Evolutionary conservation across 1,140 invertebrate species (phyloP).

Genomic region (Aphelinus certus): DNA sequence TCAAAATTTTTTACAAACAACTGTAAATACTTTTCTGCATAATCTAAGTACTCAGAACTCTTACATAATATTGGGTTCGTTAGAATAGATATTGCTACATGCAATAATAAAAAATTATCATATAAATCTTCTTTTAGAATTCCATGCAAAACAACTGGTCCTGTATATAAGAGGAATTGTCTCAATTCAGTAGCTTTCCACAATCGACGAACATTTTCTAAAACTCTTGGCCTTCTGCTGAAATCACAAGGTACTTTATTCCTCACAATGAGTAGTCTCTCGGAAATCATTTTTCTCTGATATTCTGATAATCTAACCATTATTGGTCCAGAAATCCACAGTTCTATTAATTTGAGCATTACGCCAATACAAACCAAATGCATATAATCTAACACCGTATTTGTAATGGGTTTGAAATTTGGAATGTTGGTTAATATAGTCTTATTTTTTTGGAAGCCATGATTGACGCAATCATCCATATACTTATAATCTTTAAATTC

Average conservation of each 20-base stretch:
- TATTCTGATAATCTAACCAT: not conserved
- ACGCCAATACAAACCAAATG: constrained; percentile 41
- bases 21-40: constrained; percentile 11
- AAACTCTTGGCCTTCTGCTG: constrained; percentile 52
- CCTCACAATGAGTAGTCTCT: not conserved
- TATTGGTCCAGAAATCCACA: constrained; percentile 49
- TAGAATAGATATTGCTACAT: constrained; percentile 42
- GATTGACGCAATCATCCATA: not conserved
- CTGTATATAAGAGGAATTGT: constrained; percentile 60
- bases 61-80: constrained; percentile 17
- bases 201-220: constrained; percentile 49
- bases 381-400: not conserved
- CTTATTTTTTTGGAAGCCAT: constrained; percentile 26
- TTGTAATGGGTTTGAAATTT: constrained; percentile 31
- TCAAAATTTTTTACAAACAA: constrained; percentile 11
- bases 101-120: constrained; percentile 32
- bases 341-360: constrained; percentile 47
- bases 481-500: constrained; percentile 24
- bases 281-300: constrained; percentile 25
- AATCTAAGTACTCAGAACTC: not conserved
- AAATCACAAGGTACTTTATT: constrained; percentile 56
- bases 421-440: constrained; percentile 33
- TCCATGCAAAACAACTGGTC: constrained; percentile 25
- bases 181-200: constrained; percentile 66
- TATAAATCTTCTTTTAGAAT: constrained; percentile 21